Conservation (phyloP, 2,888 invertebrate species). For the Shargacucullia verbasci region DNA sequence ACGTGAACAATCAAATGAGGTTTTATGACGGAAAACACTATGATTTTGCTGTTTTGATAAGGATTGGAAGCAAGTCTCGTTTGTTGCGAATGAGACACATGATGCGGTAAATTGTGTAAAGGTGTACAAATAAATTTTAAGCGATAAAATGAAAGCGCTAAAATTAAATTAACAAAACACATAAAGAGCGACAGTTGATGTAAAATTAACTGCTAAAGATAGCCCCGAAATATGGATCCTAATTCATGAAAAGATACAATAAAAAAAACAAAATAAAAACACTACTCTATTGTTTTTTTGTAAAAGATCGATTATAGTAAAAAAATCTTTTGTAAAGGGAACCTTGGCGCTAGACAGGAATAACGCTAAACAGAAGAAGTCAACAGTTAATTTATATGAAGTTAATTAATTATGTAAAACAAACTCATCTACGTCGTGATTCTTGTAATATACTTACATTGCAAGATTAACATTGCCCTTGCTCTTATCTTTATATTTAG, state of each 20-base stretch:
- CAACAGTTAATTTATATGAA: slow-evolving; percentile 32
- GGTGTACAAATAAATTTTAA: neutral
- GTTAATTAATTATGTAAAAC: slow-evolving; percentile 34
- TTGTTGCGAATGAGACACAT: slow-evolving; percentile 13
- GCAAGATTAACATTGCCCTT: slow-evolving; percentile 3
- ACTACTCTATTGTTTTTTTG: no score
- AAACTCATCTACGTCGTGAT: slow-evolving; percentile 5
- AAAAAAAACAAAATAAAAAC: no score
- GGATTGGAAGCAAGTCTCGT: slow-evolving; percentile 25
- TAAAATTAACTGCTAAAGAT: no score
- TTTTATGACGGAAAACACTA: slow-evolving; percentile 58
- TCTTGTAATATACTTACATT: slow-evolving; percentile 3
- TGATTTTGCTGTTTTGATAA: slow-evolving; percentile 48
- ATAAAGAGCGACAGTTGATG: no score
- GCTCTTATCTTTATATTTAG: slow-evolving; percentile 8
- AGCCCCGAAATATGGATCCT: no score
- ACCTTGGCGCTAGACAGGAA: slow-evolving; percentile 7
- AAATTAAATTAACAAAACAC: no score
- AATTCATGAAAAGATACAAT: no score
- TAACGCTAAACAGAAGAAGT: slow-evolving; percentile 35
- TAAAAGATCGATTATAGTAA: neutral
- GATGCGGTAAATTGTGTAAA: slow-evolving; percentile 24
- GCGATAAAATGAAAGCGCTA: no score
- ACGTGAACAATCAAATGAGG: slow-evolving; percentile 55
- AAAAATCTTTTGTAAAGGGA: neutral